These are phyloP conservation scores for Zophobas morio DNA, from an alignment of 1,140 invertebrate species.

Conservation along the genomic window DNA sequence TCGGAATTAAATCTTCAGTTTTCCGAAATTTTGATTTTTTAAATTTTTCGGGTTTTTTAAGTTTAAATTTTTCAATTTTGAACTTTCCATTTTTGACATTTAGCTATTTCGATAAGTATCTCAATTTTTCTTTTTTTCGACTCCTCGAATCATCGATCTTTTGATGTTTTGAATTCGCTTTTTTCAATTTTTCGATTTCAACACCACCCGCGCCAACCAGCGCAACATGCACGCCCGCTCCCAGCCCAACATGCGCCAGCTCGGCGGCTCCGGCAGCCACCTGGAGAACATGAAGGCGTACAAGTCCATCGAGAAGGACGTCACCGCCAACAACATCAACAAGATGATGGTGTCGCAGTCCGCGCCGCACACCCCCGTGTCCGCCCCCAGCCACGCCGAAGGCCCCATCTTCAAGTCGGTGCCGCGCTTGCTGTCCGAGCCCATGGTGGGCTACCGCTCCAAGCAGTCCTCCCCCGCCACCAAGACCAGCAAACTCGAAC, in stretches of 20 bases:
- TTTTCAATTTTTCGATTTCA: constrained; percentile 46
- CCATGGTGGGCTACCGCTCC: constrained; percentile 59
- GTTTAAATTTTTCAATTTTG: no score
- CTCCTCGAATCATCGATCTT: no score
- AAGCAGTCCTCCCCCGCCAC: constrained; percentile 50
- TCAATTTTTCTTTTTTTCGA: no score
- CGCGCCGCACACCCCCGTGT: constrained; percentile 66
- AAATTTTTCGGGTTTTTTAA: no score
- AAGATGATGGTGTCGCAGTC: constrained; percentile 63
- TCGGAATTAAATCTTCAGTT: no score
- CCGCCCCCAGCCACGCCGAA: constrained; percentile 56
- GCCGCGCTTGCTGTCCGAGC: constrained; percentile 64
- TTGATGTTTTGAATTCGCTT: no score
- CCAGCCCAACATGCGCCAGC: constrained; percentile 66
- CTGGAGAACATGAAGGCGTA: constrained; percentile 60
- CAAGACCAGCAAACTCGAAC: constrained; percentile 51
- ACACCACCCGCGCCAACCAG: constrained; percentile 69
- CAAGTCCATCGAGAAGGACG: constrained; percentile 61
- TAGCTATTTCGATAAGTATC: no score
- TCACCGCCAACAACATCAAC: constrained; percentile 57
- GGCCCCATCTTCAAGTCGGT: constrained; percentile 57
- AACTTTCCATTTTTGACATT: no score
- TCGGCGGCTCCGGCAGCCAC: constrained; percentile 60
- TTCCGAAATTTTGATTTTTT: no score
- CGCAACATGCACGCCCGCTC: constrained; percentile 64